A percentile compares a stretch with the other conserved stretches of the same genome.
Evolutionary conservation across 2,113 vertebrate species (phyloP).

Genomic region (Leptobrachium ailaonicum): DNA sequence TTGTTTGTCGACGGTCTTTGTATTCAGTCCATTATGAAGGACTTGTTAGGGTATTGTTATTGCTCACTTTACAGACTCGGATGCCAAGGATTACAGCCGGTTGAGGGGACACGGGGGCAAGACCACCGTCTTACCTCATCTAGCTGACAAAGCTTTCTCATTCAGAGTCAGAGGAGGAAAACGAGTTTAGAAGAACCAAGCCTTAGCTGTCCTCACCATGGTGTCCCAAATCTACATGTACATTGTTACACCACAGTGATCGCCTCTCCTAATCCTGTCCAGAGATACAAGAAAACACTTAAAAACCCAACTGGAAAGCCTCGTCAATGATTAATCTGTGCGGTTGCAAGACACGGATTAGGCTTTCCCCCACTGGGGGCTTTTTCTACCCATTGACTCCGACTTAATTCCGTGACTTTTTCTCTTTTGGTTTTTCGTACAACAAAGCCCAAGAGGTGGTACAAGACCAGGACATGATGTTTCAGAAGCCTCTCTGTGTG

Average conservation of each 20-base stretch:
- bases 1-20: too few relatives aligned
- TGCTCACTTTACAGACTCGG: constrained; percentile 7
- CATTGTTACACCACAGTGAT: constrained; percentile 24
- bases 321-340: constrained; percentile 18
- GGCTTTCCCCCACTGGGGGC: background rate
- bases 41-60: constrained; percentile 30
- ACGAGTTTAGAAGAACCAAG: constrained; percentile 42
- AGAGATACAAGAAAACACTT: constrained; percentile 51
- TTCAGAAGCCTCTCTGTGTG: constrained; percentile 18
- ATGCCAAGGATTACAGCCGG: too few relatives aligned
- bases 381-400: constrained; percentile 7
- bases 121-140: constrained; percentile 30
- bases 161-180: constrained; percentile 49
- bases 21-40: too few relatives aligned
- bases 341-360: constrained; percentile 45
- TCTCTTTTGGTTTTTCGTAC: background rate
- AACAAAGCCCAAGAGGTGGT: constrained; percentile 4
- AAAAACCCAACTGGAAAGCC: constrained; percentile 14
- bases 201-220: constrained; percentile 12
- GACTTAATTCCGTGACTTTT: background rate
- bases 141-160: constrained; percentile 50
- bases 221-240: background rate
- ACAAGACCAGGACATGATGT: background rate
- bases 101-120: background rate
- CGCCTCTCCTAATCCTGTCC: constrained; percentile 30